Conservation (phyloP, 2,113 vertebrate genomes). For the Empidonax traillii region DNA sequence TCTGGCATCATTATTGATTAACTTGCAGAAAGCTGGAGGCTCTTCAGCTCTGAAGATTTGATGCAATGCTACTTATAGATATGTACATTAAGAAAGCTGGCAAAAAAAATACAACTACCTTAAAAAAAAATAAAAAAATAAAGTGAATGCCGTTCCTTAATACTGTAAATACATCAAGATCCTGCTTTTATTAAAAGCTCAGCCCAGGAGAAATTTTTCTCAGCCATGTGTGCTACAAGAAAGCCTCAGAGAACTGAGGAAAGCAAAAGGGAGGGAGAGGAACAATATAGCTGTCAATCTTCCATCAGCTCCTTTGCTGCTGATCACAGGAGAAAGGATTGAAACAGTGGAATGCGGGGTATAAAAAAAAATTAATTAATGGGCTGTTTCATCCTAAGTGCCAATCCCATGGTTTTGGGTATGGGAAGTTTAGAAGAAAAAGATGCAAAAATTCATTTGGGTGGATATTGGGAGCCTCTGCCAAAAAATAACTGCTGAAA, state of each 20-base stretch:
- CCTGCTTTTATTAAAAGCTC: neutral
- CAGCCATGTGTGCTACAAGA: neutral
- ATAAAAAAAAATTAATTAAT: neutral
- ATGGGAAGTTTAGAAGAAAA: neutral
- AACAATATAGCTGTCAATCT: neutral
- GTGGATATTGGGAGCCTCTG: neutral
- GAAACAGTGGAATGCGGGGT: neutral
- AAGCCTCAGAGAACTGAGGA: neutral
- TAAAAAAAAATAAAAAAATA: too few species aligned
- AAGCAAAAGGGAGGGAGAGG: neutral
- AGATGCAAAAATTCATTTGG: neutral
- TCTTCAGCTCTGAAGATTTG: neutral
- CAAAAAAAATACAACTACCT: neutral
- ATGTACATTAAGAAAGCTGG: neutral
- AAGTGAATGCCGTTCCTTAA: neutral
- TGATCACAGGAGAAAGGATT: neutral
- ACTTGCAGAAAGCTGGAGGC: neutral
- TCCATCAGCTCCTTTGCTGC: neutral
- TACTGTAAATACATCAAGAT: neutral
- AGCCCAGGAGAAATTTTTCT: neutral
- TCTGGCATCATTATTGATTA: neutral
- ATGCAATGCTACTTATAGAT: neutral
- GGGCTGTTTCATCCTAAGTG: neutral
- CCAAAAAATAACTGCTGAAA: neutral
- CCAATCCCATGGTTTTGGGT: neutral